These are phyloP conservation scores for Gephyroberyx darwinii DNA, from an alignment of 2,797 vertebrate species.

Conservation along the genomic window DNA sequence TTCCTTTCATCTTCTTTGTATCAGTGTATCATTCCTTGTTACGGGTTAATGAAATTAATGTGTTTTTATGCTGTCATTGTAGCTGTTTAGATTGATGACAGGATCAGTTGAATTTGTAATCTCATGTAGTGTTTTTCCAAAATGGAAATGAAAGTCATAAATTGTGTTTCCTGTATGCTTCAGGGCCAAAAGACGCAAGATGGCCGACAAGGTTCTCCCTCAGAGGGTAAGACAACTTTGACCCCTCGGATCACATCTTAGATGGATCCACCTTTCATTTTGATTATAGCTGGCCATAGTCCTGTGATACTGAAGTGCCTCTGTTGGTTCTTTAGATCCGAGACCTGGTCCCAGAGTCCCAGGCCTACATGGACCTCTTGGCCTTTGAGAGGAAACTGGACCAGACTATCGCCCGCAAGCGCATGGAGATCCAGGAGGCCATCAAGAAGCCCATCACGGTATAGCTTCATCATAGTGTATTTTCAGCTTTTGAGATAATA, in stretches of 20 bases:
- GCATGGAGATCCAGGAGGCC: constrained; percentile 99
- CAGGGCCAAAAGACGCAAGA: constrained; percentile 95
- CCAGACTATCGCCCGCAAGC: constrained; percentile 97
- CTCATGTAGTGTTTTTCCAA: neutral
- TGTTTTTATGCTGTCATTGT: neutral
- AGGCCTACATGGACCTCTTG: constrained; percentile 99
- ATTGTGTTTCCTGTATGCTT: constrained; percentile 34
- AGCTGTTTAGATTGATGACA: neutral
- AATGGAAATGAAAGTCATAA: constrained; percentile 9
- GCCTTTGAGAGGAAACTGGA: constrained; percentile 99
- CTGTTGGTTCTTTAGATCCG: constrained; percentile 84
- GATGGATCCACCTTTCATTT: neutral
- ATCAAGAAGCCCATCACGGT: constrained; percentile 99
- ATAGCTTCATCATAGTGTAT: constrained; percentile 12
- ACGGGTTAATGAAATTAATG: neutral
- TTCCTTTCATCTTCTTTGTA: constrained; percentile 22
- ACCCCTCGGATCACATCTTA: neutral
- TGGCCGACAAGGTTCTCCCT: constrained; percentile 99
- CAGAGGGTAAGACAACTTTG: constrained; percentile 85
- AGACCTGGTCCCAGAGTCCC: constrained; percentile 97
- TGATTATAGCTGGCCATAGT: neutral
- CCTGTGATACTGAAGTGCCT: neutral
- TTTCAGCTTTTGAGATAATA: neutral
- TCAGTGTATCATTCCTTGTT: neutral
- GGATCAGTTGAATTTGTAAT: neutral